These are phyloP conservation scores for Salvelinus alpinus DNA, from an alignment of 2,113 vertebrate genomes.

Conservation along the genomic window DNA sequence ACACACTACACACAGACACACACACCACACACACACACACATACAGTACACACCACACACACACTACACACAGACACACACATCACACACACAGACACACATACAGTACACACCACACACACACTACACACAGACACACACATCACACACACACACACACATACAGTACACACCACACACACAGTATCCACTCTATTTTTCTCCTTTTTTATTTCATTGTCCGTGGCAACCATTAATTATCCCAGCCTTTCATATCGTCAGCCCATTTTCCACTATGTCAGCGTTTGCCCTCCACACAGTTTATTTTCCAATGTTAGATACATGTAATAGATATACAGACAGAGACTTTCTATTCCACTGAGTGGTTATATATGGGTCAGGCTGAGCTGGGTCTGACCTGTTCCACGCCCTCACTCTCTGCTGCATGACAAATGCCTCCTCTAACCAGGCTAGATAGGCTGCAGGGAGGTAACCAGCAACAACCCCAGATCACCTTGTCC, in stretches of 20 bases:
- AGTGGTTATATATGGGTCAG: background rate
- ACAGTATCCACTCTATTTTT: constrained; percentile 45
- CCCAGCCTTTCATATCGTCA: constrained; percentile 30
- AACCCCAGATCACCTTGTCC: constrained; percentile 11
- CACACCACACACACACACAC: too few relatives aligned
- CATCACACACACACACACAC: constrained; percentile 1
- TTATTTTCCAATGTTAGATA: constrained; percentile 34
- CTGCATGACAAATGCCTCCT: constrained; percentile 54
- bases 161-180: constrained; percentile 11
- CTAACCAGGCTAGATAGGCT: constrained; percentile 56
- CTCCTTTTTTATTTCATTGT: constrained; percentile 44
- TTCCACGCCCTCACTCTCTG: constrained; percentile 24
- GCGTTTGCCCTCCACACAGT: constrained; percentile 47
- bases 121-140: too few relatives aligned
- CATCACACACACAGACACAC: too few relatives aligned
- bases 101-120: too few relatives aligned
- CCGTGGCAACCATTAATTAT: constrained; percentile 49
- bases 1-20: too few relatives aligned
- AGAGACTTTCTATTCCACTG: too few relatives aligned
- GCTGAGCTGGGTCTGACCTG: constrained; percentile 12
- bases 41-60: too few relatives aligned
- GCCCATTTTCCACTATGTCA: constrained; percentile 46
- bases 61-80: too few relatives aligned
- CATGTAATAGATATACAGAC: background rate
- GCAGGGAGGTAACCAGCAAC: constrained; percentile 11